These are phyloP conservation scores for Hoplodrina ambigua DNA, from an alignment of 2,888 invertebrate species.

Conservation along the genomic window DNA sequence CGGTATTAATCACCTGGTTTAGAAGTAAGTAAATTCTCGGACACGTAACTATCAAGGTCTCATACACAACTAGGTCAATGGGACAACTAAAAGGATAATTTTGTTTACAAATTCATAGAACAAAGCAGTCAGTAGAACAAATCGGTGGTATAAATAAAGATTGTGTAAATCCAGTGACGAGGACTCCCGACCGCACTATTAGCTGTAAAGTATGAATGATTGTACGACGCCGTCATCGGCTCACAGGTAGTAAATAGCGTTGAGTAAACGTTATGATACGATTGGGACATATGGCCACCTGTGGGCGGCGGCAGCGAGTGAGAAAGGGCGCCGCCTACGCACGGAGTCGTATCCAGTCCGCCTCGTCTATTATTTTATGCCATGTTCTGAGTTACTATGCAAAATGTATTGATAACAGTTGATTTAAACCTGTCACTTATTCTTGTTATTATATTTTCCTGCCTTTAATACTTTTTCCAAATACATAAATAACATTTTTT, in stretches of 20 bases:
- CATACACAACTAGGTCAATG: slow-evolving; percentile 38
- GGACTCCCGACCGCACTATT: slow-evolving; percentile 47
- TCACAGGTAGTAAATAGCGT: slow-evolving; percentile 56
- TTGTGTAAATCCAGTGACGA: slow-evolving; percentile 45
- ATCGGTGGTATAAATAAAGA: slow-evolving; percentile 56
- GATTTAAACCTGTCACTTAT: background rate
- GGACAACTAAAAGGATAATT: slow-evolving; percentile 22
- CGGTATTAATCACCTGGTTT: background rate
- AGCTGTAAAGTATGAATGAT: slow-evolving; percentile 62
- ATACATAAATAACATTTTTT: background rate
- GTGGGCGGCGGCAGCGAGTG: slow-evolving; percentile 78
- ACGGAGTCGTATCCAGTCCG: slow-evolving; percentile 67
- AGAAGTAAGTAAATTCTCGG: slow-evolving; percentile 7
- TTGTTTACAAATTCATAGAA: slow-evolving; percentile 31
- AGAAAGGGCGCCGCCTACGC: slow-evolving; percentile 87
- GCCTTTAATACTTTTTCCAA: background rate
- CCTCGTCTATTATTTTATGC: slow-evolving; percentile 50
- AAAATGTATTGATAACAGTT: background rate
- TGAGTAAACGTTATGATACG: slow-evolving; percentile 59
- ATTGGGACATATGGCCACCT: slow-evolving; percentile 69
- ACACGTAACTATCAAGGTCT: slow-evolving; percentile 33
- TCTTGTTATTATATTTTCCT: slow-evolving; percentile 3
- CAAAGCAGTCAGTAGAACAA: slow-evolving; percentile 8
- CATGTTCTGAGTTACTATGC: slow-evolving; percentile 24
- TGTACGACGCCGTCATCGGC: slow-evolving; percentile 56